Percentiles rank a stretch among this genome's conserved stretches.
Evolutionary conservation across 2,113 vertebrate species (phyloP).

Genomic region (Tretioscincus oriximinensis): DNA sequence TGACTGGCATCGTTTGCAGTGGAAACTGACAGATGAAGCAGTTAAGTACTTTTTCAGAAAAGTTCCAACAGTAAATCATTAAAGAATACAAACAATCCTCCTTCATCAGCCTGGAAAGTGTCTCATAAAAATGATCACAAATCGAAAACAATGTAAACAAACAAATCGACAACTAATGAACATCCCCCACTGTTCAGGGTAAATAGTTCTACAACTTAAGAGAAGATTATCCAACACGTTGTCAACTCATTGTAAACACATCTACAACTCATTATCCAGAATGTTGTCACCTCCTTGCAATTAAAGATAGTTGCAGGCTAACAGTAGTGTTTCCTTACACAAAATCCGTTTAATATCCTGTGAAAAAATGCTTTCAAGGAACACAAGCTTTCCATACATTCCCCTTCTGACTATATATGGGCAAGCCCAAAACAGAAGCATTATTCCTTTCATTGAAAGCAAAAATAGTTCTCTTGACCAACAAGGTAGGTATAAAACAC

Average conservation of each 20-base stretch:
- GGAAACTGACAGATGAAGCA: conserved; percentile 78
- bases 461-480: too few species aligned
- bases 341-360: conserved; percentile 63
- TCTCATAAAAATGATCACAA: conserved; percentile 76
- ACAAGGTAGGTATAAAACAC: too few species aligned
- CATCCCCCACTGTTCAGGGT: conserved; percentile 72
- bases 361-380: conserved; percentile 53
- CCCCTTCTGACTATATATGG: neutral
- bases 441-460: neutral
- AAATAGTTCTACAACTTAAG: conserved; percentile 80
- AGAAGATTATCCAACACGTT: conserved; percentile 82
- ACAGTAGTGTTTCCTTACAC: conserved; percentile 70
- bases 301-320: conserved; percentile 76
- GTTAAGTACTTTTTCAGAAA: conserved; percentile 77
- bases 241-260: conserved; percentile 83
- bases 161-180: conserved; percentile 82
- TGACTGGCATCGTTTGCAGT: conserved; percentile 74
- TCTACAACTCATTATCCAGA: conserved; percentile 81
- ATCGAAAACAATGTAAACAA: conserved; percentile 82
- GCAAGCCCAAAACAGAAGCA: neutral
- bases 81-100: conserved; percentile 74
- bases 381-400: conserved; percentile 24
- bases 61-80: conserved; percentile 78
- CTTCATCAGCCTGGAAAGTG: conserved; percentile 76
- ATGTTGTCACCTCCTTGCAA: conserved; percentile 81